A percentile compares a stretch with the other conserved stretches of the same genome.
Conservation (phyloP, 64 coral and sea anemone species). For the Porites australiensis region DNA sequence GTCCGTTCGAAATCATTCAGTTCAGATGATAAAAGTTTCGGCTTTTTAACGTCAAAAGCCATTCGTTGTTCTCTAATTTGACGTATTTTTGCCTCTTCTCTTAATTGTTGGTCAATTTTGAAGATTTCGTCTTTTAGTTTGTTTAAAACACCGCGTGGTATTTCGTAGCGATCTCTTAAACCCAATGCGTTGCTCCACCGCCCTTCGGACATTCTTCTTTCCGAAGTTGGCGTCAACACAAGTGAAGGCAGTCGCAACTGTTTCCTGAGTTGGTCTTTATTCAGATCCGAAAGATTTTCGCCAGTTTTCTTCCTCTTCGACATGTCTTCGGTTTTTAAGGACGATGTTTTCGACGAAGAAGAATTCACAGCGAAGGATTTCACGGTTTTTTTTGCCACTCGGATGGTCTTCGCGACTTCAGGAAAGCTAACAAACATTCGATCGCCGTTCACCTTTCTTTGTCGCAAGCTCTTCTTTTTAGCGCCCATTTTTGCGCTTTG, state of each 20-base stretch:
- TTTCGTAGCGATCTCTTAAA: conserved; percentile 20
- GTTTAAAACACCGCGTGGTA: conserved; percentile 18
- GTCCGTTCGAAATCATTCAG: not conserved
- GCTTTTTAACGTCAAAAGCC: not conserved
- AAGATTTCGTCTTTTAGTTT: conserved; percentile 24
- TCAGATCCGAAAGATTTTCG: not conserved
- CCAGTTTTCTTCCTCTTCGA: not conserved
- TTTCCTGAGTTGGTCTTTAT: not conserved
- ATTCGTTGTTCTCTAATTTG: conserved; percentile 12
- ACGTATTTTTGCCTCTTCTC: conserved; percentile 10
- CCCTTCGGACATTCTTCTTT: not conserved
- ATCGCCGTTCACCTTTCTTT: not conserved
- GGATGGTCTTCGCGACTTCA: not conserved
- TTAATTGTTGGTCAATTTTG: conserved; percentile 11
- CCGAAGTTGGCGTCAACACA: not conserved
- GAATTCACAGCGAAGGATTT: not conserved
- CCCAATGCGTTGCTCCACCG: not conserved
- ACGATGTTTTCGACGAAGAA: not conserved
- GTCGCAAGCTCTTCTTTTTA: not conserved
- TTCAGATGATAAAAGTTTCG: not conserved
- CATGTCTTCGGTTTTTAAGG: not conserved
- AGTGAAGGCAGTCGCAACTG: not conserved
- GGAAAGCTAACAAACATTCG: not conserved
- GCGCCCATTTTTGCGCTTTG: not conserved
- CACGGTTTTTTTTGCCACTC: not conserved